Percentiles rank a stretch among this genome's conserved stretches.
Conservation (phyloP, 2,797 vertebrate species). For the Petrocephalus schoutedeni region DNA sequence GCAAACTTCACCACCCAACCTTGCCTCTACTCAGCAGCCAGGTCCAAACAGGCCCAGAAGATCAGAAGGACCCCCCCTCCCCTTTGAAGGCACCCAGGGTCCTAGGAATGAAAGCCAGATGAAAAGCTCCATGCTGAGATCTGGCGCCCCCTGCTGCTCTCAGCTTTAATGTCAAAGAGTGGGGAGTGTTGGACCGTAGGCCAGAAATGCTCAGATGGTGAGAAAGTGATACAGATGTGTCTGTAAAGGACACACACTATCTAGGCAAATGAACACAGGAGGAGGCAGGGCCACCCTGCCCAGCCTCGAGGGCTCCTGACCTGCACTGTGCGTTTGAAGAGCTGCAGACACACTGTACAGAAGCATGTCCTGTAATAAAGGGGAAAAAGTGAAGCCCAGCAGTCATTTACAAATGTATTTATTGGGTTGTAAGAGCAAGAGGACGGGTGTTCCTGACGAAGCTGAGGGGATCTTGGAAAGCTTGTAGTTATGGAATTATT, state of each 20-base stretch:
- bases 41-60: neutral
- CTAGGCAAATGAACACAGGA: neutral
- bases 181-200: neutral
- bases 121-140: constrained; percentile 53
- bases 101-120: constrained; percentile 37
- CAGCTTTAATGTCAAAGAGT: constrained; percentile 40
- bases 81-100: constrained; percentile 27
- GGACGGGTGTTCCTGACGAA: neutral
- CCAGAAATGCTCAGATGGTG: neutral
- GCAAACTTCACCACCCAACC: neutral
- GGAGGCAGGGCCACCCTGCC: neutral
- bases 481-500: neutral
- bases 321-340: neutral
- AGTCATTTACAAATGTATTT: neutral
- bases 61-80: neutral
- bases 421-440: neutral
- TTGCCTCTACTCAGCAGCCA: neutral
- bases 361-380: neutral
- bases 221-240: neutral
- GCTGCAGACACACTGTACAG: neutral
- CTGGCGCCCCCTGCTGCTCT: constrained; percentile 60
- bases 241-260: neutral
- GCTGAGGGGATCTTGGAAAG: neutral
- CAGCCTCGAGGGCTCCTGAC: neutral
- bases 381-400: neutral